Evolutionary conservation across 2,113 vertebrate species (phyloP), one percentile per base, ranked within the genome.

Genomic region (Callospermophilus lateralis): DNA sequence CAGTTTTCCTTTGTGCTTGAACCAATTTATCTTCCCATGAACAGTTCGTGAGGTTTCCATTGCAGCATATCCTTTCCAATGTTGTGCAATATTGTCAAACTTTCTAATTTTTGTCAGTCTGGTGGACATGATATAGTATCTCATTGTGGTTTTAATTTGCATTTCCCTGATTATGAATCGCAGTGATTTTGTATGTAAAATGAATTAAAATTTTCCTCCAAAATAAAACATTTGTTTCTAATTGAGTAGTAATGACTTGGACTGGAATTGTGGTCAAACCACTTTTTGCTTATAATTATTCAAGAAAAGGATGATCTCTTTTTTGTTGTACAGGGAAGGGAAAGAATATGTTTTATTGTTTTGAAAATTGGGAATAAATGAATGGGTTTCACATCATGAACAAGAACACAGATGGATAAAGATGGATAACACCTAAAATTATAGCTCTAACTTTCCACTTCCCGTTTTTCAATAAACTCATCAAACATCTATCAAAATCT

Each of bases 211-310:
- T 84, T 90, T 86, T 90, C 90, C 73, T 85, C 94, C 61, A 63
- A 63, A 63, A 63, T 55, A 58, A 97, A 97, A 97, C 97, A 98
- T 96, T 96, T 98, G 97, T 0, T 97, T 98, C 88, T 96, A 67
- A 97, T 98, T 97, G 96, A 28, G 61, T 96, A 97, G 72, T 72
- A 84, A 55, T 95, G 73, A 83, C 73, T 87, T 53, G 26, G 88
- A 95, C 93, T 77, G 61, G 37, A 97, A 88, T 95, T 97, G 67
- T 76, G 61, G n/a, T 3, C 32, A 84, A 95, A 9, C 4, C 13
- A n/a, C 15, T 92, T 89, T 53, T 65, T 45, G 45, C 1, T 95
- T 92, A 85, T 92, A 11, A 78, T 95, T 97, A 83, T 72, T 76
- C 97, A 90, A 87, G 45, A 94, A 34, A 65, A 86, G 81, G 28